Evolutionary conservation across 2,113 vertebrate species (phyloP), one percentile per base, ranked within the genome.

Genomic region (Nannospalax galili): DNA sequence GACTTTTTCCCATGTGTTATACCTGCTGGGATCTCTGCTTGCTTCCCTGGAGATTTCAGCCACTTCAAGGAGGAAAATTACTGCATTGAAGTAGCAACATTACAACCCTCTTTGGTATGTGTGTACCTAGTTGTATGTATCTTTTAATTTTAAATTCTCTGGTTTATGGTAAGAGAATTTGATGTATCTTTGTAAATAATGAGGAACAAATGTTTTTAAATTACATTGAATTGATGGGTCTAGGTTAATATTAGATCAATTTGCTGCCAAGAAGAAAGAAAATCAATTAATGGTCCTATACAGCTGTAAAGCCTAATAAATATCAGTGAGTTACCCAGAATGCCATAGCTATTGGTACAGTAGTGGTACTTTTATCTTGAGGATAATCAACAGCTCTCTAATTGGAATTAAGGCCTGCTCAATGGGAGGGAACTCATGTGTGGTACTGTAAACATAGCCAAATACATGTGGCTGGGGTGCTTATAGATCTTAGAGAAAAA

Each of bases 81-180:
- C 28, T 72, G 6, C 77, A 14, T 90, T 87, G 82, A n/a, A 3
- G 77, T 28, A 42, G 62, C 69, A 60, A 26, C 5, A 75, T 20
- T 22, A 9, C 82, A 35, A 32, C 19, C 9, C n/a, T 26, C 42
- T 72, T 91, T 3, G 28, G 26, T 35, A 17, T 4, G 15, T n/a
- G 35, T 26, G 14, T 74, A 5, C 62, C 42, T 74, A 73, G 65
- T 64, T 79, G 20, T 91, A 30, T 24, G 20, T n/a, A n/a, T 48
- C 65, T 70, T 40, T 84, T 58, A 86, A 73, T 56, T 97, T 92
- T 94, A 45, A 62, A 69, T 89, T 64, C 64, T 17, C 22, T 62
- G 60, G 56, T 40, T 95, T 65, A 75, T 64, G 24, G 4, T 82
- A 40, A 88, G 58, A 94, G 79, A 0, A 80, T n/a, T 56, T 62